Evolutionary conservation across 2,797 vertebrate species (phyloP).

Genomic region (Sebastes aleutianus): DNA sequence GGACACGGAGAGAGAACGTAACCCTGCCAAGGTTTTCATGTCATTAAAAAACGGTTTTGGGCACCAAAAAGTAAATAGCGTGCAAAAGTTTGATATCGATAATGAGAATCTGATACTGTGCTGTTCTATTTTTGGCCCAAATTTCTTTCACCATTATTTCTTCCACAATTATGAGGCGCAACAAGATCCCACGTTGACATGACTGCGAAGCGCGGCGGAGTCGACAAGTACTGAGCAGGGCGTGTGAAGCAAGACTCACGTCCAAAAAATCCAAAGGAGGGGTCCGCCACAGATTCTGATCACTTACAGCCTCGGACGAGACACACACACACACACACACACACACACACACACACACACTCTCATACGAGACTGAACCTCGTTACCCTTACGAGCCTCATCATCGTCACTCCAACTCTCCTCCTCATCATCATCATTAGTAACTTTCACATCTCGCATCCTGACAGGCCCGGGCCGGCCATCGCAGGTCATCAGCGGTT

Average conservation of each 20-base stretch:
- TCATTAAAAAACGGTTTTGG: neutral
- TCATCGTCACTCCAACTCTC: slow-evolving; percentile 51
- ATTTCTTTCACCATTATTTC: slow-evolving; percentile 1
- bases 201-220: slow-evolving; percentile 25
- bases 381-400: slow-evolving; percentile 45
- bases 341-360: slow-evolving; percentile 44
- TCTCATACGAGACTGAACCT: slow-evolving; percentile 25
- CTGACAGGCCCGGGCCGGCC: slow-evolving; percentile 48
- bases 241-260: slow-evolving; percentile 63
- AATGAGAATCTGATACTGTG: slow-evolving; percentile 23
- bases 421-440: slow-evolving; percentile 72
- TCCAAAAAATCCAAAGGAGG: slow-evolving; percentile 70
- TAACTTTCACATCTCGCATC: slow-evolving; percentile 66
- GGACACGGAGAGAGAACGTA: neutral
- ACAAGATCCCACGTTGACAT: slow-evolving; percentile 41
- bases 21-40: slow-evolving; percentile 12
- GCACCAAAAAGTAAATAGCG: slow-evolving; percentile 26
- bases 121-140: slow-evolving; percentile 20
- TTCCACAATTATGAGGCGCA: neutral
- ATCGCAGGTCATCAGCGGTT: slow-evolving; percentile 70
- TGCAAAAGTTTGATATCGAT: slow-evolving; percentile 14
- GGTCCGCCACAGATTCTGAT: slow-evolving; percentile 61
- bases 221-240: slow-evolving; percentile 34
- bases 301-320: slow-evolving; percentile 65
- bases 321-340: slow-evolving; percentile 52